Evolutionary conservation across 2,888 invertebrate genomes (phyloP).

Genomic region (Cremastobaeus sp.): DNA sequence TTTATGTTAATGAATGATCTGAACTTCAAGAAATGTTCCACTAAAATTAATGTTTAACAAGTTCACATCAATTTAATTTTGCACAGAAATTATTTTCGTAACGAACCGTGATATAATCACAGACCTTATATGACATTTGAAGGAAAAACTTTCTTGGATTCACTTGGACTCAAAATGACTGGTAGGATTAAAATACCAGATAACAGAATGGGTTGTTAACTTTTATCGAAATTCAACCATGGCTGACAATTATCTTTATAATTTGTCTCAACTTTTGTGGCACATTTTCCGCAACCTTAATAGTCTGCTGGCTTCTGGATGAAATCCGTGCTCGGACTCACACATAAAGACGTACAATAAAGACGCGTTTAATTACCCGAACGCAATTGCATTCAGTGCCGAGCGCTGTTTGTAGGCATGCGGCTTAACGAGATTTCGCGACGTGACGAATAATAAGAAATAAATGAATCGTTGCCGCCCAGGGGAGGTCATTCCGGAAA

Average conservation of each 20-base stretch:
- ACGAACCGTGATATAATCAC: too few species aligned
- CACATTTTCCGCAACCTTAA: background rate
- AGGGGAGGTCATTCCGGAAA: conserved; percentile 29
- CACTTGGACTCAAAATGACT: too few species aligned
- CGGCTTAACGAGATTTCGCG: conserved; percentile 47
- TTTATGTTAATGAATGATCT: too few species aligned
- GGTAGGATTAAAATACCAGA: too few species aligned
- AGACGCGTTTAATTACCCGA: conserved; percentile 37
- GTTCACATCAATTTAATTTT: too few species aligned
- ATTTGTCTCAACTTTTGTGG: conserved; percentile 6
- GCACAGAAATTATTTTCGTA: too few species aligned
- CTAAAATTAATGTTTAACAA: too few species aligned
- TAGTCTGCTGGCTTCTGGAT: background rate
- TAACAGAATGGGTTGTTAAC: too few species aligned
- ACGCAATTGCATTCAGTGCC: conserved; percentile 18
- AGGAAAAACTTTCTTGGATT: too few species aligned
- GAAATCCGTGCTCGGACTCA: background rate
- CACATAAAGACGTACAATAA: conserved; percentile 17
- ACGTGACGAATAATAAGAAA: conserved; percentile 50
- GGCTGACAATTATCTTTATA: conserved; percentile 20
- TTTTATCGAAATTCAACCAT: too few species aligned
- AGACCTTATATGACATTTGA: too few species aligned
- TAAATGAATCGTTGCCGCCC: conserved; percentile 23
- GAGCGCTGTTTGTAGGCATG: conserved; percentile 24
- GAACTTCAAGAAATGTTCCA: too few species aligned